A percentile compares a stretch with the other conserved stretches of the same genome.
Conservation (phyloP, 2,797 vertebrate species). For the Esox masquinongy region DNA sequence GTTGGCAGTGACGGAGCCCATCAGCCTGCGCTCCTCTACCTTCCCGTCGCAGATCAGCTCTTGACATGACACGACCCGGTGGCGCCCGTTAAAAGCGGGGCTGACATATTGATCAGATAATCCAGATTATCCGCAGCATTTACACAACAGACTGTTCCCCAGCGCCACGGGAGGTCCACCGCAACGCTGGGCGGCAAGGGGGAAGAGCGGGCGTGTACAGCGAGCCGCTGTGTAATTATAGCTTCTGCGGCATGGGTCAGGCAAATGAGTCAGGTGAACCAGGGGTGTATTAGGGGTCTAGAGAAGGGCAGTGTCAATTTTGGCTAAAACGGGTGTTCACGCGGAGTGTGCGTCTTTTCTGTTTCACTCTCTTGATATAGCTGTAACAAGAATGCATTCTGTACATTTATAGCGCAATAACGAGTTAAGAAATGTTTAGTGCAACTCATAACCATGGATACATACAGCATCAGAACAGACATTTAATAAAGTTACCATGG, state of each 20-base stretch:
- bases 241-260: background rate
- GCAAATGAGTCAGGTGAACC: background rate
- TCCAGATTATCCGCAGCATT: constrained; percentile 52
- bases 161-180: background rate
- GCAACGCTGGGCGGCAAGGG: background rate
- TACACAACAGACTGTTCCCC: constrained; percentile 38
- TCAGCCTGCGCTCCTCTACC: background rate
- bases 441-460: background rate
- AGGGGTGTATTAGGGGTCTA: background rate
- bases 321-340: background rate
- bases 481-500: background rate
- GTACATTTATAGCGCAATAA: background rate
- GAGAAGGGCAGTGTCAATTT: background rate
- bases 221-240: background rate
- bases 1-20: background rate
- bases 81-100: constrained; percentile 14
- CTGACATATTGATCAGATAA: constrained; percentile 18
- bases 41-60: background rate
- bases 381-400: too few species aligned
- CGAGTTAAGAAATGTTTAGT: background rate
- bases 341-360: too few species aligned
- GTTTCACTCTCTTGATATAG: too few species aligned
- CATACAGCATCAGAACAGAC: background rate
- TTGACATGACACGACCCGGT: constrained; percentile 1
- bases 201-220: background rate